A percentile compares a stretch with the other conserved stretches of the same genome.
Conservation (phyloP, 2,113 vertebrate species). For the Synodontis membranacea region DNA sequence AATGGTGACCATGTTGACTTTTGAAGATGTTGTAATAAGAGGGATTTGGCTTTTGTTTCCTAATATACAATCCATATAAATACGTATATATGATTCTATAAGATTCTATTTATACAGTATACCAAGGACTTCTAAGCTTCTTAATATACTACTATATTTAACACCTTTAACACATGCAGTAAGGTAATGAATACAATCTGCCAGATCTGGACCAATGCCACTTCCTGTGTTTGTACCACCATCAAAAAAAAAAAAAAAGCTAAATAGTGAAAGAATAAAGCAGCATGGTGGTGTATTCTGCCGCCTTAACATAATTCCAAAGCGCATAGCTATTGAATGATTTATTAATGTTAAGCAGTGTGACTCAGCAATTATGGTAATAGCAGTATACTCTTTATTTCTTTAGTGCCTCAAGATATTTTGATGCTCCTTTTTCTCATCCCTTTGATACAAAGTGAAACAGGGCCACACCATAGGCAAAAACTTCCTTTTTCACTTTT, state of each 20-base stretch:
- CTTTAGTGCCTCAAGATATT: not conserved
- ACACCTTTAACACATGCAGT: not conserved
- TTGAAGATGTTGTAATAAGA: not conserved
- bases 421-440: not conserved
- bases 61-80: not conserved
- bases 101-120: not conserved
- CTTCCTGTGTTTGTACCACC: slow-evolving; percentile 28
- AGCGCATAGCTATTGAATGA: not conserved
- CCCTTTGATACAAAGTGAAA: slow-evolving; percentile 2
- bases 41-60: not conserved
- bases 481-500: not conserved
- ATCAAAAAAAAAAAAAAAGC: not conserved
- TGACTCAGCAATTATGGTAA: not conserved
- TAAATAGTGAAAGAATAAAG: not conserved
- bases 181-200: slow-evolving; percentile 36
- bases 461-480: not conserved
- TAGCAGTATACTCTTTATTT: not conserved
- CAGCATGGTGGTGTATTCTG: not conserved
- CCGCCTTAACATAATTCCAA: not conserved
- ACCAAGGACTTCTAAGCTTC: not conserved
- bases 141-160: not conserved
- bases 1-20: not conserved
- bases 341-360: not conserved
- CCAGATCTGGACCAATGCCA: slow-evolving; percentile 9
- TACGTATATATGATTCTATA: not conserved